Conservation (phyloP, 2,113 vertebrate species). For the Amia ocellicauda region DNA sequence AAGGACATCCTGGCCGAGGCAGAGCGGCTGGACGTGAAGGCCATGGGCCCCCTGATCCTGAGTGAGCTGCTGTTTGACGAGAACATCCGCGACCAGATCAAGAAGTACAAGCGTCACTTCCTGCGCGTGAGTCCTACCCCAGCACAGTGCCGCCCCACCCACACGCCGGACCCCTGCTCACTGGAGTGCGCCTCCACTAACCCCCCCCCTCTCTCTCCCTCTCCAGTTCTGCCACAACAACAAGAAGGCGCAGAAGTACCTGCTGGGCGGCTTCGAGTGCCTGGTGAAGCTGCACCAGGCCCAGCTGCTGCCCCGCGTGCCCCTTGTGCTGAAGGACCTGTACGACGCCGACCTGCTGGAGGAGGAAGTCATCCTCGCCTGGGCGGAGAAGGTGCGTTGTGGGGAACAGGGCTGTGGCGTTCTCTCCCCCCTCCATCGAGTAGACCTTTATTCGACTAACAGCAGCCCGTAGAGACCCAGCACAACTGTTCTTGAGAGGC, state of each 20-base stretch:
- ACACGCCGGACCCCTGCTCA: no score
- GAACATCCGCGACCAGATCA: slow-evolving; percentile 94
- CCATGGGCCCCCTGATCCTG: slow-evolving; percentile 94
- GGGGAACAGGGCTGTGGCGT: neutral
- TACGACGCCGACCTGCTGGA: slow-evolving; percentile 94
- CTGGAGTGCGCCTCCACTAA: neutral
- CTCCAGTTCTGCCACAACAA: slow-evolving; percentile 94
- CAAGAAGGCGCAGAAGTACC: slow-evolving; percentile 94
- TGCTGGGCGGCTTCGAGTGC: slow-evolving; percentile 92
- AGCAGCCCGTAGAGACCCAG: no score
- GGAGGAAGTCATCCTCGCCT: slow-evolving; percentile 91
- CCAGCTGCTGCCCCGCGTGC: slow-evolving; percentile 85
- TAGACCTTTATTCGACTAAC: no score
- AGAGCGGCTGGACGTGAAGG: slow-evolving; percentile 93
- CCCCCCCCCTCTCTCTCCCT: slow-evolving; percentile 1
- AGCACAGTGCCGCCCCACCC: no score
- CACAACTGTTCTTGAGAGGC: neutral
- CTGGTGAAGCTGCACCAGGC: slow-evolving; percentile 90
- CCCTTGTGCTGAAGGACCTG: slow-evolving; percentile 91
- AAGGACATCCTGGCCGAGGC: slow-evolving; percentile 96
- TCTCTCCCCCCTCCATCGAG: no score
- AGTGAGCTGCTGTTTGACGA: slow-evolving; percentile 93
- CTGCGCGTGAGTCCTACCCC: slow-evolving; percentile 81
- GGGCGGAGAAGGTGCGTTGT: slow-evolving; percentile 86
- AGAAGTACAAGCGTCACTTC: slow-evolving; percentile 95